Evolutionary conservation across 1,140 invertebrate genomes (phyloP).

Genomic region (Dendroctonus valens): DNA sequence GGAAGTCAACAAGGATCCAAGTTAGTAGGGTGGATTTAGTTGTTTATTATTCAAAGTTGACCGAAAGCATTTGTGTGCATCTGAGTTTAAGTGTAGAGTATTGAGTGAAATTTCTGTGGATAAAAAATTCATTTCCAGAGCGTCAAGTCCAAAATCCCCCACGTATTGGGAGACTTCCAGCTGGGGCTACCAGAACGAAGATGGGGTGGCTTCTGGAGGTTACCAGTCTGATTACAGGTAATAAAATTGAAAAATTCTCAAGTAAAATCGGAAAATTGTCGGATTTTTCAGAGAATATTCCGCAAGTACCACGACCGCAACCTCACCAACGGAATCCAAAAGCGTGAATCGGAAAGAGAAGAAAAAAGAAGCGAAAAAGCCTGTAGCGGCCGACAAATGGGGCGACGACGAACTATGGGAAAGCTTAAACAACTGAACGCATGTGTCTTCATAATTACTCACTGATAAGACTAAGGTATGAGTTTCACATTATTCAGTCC

Average conservation of each 20-base stretch:
- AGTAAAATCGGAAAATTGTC: slow-evolving; percentile 8
- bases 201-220: slow-evolving; percentile 24
- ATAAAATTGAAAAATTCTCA: slow-evolving; percentile 1
- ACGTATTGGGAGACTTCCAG: slow-evolving; percentile 41
- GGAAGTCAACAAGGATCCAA: slow-evolving; percentile 47
- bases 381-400: slow-evolving; percentile 48
- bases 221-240: slow-evolving; percentile 41
- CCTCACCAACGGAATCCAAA: slow-evolving; percentile 38
- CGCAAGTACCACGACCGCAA: slow-evolving; percentile 30
- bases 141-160: slow-evolving; percentile 47
- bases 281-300: slow-evolving; percentile 26
- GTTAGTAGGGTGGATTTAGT: slow-evolving; percentile 30
- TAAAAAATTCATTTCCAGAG: too few relatives aligned
- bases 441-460: not conserved
- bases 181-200: slow-evolving; percentile 45
- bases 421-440: slow-evolving; percentile 49
- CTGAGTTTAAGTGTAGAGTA: too few relatives aligned
- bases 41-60: too few relatives aligned
- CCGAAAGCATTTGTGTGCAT: too few relatives aligned
- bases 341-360: slow-evolving; percentile 41
- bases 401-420: slow-evolving; percentile 53
- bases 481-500: not conserved
- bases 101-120: too few relatives aligned
- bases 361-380: slow-evolving; percentile 40
- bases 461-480: not conserved